Evolutionary conservation across 2,888 invertebrate species (phyloP), one percentile per base, ranked within the genome.

Genomic region (Lepidonotus clava): DNA sequence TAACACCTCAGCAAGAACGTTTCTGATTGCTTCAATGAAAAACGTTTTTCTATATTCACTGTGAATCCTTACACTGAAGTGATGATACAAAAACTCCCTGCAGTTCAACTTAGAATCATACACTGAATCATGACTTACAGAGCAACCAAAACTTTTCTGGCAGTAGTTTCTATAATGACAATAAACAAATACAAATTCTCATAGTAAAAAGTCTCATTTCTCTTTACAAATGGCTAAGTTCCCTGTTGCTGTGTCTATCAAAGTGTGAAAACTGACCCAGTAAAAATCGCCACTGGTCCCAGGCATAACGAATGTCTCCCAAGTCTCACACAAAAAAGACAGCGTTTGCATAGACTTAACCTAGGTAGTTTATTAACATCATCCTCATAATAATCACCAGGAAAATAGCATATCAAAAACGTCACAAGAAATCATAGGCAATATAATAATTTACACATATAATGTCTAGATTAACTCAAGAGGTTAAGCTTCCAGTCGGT

Each of bases 271-370:
- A 11, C 8, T 56, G 56, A 56, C 56, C 56, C n/a, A 56, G n/a
- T 11, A n/a, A 21, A 5, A 56, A 56, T 56, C 56, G 8, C 56
- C 56, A 56, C 8, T 67, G 67, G 67, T 67, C 34, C 8, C 67
- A 67, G 8, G 24, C 67, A 11, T 67, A 5, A 32, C 8, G 5
- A 32, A 18, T 21, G 24, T 67, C 67, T 67, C 67, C 6, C 21
- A 34, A 67, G 34, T 8, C 67, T 32, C 67, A 67, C 67, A 32
- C 67, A 67, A 8, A 32, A 67, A 34, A 34, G 34, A 67, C 34
- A 67, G 32, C 34, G n/a, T 67, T 67, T 67, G 67, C 67, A 67
- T 67, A 67, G 67, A 67, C 67, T 67, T 34, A 67, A 67, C 67
- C 67, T 46, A 46, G 18, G 46, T 8, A 46, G 8, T 67, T 67